A percentile compares a stretch with the other conserved stretches of the same genome.
Evolutionary conservation across 2,888 invertebrate genomes (phyloP).

Genomic region (Drosophila mayaguana): DNA sequence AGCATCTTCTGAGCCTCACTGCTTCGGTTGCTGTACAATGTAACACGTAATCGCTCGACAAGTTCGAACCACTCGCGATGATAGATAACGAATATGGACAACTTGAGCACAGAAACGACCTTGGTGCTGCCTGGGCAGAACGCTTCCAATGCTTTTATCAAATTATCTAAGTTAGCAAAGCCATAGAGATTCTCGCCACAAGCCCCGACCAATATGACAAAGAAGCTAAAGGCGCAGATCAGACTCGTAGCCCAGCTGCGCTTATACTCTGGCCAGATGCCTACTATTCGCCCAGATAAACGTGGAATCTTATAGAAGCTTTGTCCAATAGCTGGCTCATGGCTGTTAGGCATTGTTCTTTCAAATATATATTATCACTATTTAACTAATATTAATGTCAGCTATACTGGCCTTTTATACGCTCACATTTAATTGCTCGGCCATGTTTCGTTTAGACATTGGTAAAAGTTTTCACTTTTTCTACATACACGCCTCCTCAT

Average conservation of each 20-base stretch:
- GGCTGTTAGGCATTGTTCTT: conserved; percentile 28
- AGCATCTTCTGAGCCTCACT: conserved; percentile 59
- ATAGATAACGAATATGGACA: conserved; percentile 73
- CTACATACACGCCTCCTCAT: background rate
- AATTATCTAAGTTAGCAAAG: conserved; percentile 65
- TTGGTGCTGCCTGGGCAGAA: conserved; percentile 83
- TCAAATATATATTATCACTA: background rate
- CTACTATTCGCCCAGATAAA: conserved; percentile 70
- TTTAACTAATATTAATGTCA: conserved; percentile 22
- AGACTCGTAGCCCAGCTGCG: conserved; percentile 54
- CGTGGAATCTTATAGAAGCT: conserved; percentile 78
- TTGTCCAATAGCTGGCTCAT: conserved; percentile 53
- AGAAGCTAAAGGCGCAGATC: conserved; percentile 64
- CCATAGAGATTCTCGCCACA: conserved; percentile 80
- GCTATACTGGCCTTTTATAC: conserved; percentile 52
- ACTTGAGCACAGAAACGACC: conserved; percentile 78
- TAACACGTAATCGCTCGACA: conserved; percentile 58
- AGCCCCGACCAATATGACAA: conserved; percentile 74
- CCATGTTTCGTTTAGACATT: conserved; percentile 33
- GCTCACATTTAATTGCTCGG: conserved; percentile 29
- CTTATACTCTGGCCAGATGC: conserved; percentile 79
- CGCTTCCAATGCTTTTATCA: conserved; percentile 81
- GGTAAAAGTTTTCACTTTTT: conserved; percentile 2
- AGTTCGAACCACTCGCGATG: conserved; percentile 67
- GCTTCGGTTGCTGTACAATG: conserved; percentile 55